Percentiles rank a stretch among this genome's conserved stretches.
phyloP scores from a whole-genome alignment of 1,140 invertebrate genomes.

The Apocrypta bakeri region DNA sequence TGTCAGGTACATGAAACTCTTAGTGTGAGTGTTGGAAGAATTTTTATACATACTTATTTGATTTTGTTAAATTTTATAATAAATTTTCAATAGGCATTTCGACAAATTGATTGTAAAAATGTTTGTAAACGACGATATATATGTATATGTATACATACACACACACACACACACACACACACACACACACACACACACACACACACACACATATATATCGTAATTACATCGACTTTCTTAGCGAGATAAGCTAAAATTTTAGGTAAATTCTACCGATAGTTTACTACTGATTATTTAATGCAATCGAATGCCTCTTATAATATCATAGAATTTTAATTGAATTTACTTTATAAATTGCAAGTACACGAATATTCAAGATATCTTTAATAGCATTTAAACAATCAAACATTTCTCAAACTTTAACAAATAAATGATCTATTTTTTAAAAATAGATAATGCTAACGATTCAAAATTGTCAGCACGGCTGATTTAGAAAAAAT shows the following conservation, averaged over 20 bases:
- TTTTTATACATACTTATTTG: neutral
- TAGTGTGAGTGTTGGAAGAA: neutral
- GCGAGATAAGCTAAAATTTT: neutral
- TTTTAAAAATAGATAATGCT: no score
- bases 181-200: no score
- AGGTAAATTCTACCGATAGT: neutral
- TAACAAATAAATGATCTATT: no score
- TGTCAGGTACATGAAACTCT: constrained; percentile 1
- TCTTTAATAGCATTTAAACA: neutral
- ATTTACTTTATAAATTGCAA: neutral
- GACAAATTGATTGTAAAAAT: neutral
- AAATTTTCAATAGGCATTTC: neutral
- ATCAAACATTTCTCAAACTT: neutral
- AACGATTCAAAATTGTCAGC: no score
- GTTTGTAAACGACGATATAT: neutral
- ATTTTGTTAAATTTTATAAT: neutral
- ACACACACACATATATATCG: no score
- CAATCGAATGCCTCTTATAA: neutral
- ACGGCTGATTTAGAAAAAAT: no score
- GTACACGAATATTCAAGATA: neutral
- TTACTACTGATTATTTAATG: neutral
- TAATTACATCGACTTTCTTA: neutral
- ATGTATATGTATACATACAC: no score
- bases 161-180: no score
- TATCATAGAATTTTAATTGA: neutral